Conservation (phyloP, 2,888 invertebrate genomes). For the Cotesia congregata region DNA sequence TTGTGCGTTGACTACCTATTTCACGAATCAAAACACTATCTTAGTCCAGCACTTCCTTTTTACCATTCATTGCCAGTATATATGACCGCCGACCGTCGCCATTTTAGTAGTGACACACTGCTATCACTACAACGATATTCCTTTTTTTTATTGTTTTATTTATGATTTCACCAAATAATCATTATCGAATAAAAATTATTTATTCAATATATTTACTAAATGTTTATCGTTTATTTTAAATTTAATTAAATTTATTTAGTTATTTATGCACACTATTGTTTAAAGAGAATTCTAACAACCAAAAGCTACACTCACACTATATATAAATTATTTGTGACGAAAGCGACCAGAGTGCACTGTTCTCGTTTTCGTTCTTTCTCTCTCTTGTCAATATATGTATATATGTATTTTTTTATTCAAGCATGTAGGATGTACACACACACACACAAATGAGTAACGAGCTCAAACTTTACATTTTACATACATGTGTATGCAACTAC, state of each 20-base stretch:
- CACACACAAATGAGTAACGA: neutral
- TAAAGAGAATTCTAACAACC: slow-evolving; percentile 4
- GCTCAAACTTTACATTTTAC: neutral
- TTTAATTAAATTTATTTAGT: slow-evolving; percentile 13
- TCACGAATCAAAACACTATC: slow-evolving; percentile 34
- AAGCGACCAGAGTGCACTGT: slow-evolving; percentile 41
- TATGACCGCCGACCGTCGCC: slow-evolving; percentile 65
- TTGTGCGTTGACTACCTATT: neutral
- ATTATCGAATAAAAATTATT: neutral
- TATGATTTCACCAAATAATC: slow-evolving; percentile 4
- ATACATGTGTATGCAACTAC: neutral
- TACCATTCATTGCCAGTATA: slow-evolving; percentile 59
- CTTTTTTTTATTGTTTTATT: slow-evolving; percentile 18
- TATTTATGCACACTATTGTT: slow-evolving; percentile 6
- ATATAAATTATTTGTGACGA: slow-evolving; percentile 38
- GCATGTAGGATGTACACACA: neutral
- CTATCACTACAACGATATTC: slow-evolving; percentile 42
- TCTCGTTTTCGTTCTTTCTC: slow-evolving; percentile 32
- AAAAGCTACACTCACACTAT: slow-evolving; percentile 16
- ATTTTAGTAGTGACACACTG: slow-evolving; percentile 58
- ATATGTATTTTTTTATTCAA: neutral
- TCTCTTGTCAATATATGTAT: neutral
- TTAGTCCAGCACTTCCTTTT: slow-evolving; percentile 43
- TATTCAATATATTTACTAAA: neutral
- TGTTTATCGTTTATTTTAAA: slow-evolving; percentile 8